Conservation (phyloP, 2,888 invertebrate species). For the Tetheella fluctuosa region DNA sequence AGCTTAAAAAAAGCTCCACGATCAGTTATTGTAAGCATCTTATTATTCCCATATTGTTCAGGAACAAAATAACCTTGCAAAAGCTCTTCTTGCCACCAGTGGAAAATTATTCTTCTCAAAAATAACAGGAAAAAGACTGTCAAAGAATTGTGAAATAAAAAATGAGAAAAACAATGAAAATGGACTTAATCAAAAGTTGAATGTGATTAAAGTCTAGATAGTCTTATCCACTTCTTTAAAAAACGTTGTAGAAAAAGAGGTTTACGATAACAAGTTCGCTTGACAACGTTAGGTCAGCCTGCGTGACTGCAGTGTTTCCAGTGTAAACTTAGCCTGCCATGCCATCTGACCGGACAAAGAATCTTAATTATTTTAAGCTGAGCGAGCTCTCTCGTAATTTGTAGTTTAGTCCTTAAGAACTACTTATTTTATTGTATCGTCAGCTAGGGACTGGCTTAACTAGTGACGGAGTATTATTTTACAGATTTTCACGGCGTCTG, state of each 20-base stretch:
- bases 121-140: not conserved
- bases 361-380: slow-evolving; percentile 80
- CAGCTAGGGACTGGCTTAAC: slow-evolving; percentile 66
- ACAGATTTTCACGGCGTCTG: slow-evolving; percentile 73
- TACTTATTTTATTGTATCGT: slow-evolving; percentile 78
- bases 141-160: not conserved
- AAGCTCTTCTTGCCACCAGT: not conserved
- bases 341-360: slow-evolving; percentile 68
- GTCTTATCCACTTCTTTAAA: slow-evolving; percentile 2
- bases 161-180: not conserved
- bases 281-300: slow-evolving; percentile 7
- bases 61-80: no score
- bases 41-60: no score
- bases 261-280: slow-evolving; percentile 9
- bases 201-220: not conserved
- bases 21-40: no score
- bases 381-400: slow-evolving; percentile 71
- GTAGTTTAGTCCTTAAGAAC: slow-evolving; percentile 66
- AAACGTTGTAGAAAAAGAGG: not conserved
- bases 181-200: not conserved
- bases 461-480: slow-evolving; percentile 69
- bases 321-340: slow-evolving; percentile 8
- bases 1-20: no score
- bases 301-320: slow-evolving; percentile 8
- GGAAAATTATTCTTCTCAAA: not conserved